Conservation (phyloP, 1,140 invertebrate genomes). For the Drosophila ogumai region DNA sequence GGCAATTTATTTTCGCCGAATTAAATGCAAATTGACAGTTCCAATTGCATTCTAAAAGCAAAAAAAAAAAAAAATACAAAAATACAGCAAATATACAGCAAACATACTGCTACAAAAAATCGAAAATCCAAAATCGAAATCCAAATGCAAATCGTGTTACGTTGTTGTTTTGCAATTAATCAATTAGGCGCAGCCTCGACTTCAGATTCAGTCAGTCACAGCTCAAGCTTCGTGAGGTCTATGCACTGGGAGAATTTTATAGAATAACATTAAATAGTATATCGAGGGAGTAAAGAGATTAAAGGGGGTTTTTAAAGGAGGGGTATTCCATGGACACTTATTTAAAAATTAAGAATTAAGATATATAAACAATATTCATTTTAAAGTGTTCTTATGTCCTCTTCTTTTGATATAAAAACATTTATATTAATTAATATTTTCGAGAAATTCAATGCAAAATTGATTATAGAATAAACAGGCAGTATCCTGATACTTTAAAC, state of each 20-base stretch:
- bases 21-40: constrained; percentile 83
- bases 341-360: neutral
- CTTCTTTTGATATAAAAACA: neutral
- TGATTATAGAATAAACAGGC: neutral
- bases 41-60: constrained; percentile 76
- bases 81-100: constrained; percentile 9
- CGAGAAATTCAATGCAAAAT: accelerated
- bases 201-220: constrained; percentile 28
- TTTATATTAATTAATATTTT: neutral
- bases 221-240: constrained; percentile 14
- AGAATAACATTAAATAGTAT: neutral
- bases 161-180: constrained; percentile 81
- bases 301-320: neutral
- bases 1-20: constrained; percentile 81
- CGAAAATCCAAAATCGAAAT: constrained; percentile 63
- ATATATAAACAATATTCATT: neutral
- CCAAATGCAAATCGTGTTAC: constrained; percentile 80
- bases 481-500: neutral
- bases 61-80: constrained; percentile 6
- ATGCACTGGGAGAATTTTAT: constrained; percentile 8
- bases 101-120: constrained; percentile 27
- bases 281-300: neutral
- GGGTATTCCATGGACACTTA: neutral
- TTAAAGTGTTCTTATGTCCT: neutral
- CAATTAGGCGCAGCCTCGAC: constrained; percentile 73